Base-by-base conservation (phyloP, 2,113 vertebrate species). In the Oreocharis arfaki region DNA sequence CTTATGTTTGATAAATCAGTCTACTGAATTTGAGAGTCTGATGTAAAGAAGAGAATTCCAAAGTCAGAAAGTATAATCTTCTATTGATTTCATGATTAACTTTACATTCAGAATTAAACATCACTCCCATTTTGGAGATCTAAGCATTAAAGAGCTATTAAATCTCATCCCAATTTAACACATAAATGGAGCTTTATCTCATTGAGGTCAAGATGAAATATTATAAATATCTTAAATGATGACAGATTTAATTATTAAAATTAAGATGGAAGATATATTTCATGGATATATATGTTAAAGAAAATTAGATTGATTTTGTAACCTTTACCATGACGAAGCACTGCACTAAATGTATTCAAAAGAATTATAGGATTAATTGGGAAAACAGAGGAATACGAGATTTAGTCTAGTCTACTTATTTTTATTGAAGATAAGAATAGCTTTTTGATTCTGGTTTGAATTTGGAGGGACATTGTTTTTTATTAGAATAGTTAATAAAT, bases 391-490 rank as follows among this genome's bases (percentile, higher is more conserved):
- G 39, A 65, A 57, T 53, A 26, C 26, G 42, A 81, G 8, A 17
- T 37, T 21, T 30, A 28, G 14, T 44, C 14, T 41, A 50, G 41
- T 37, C 18, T n/a, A 10, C 19, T 44, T 46, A 13, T 71, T 90
- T 90, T 68, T 71, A 19, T 13, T 52, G 19, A 11, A 27, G 39
- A 24, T n/a, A 90, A 32, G 14, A 65, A 32, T 21, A 67, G 5
- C 1, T n/a, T 52, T 74, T 56, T 52, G 2, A 5, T 57, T 76
- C 14, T 71, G 5, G 0, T 37, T 73, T 65, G 35, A 4, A 7
- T 65, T 44, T 23, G 7, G 15, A 46, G 3, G 3, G 2, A 2
- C 2, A 14, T 8, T 27, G 5, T 18, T 75, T 3, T 11, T 52
- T 52, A 39, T 84, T 74, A 44, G 10, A 52, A 75, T 49, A 44